Base-by-base conservation (phyloP, 2,888 invertebrate species). In the Tineola bisselliella region DNA sequence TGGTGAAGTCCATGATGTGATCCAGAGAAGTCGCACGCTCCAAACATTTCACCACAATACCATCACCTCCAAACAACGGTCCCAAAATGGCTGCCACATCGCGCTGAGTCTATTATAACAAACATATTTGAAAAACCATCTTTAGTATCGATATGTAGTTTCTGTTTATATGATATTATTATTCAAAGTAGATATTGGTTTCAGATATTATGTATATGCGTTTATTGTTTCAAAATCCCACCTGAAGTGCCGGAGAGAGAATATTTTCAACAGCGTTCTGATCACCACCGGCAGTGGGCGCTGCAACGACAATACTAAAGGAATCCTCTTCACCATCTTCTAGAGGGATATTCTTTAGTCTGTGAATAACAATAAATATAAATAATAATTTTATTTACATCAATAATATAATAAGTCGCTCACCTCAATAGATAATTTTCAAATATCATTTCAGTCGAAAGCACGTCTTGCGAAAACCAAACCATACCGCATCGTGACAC, bases 401-500 rank as follows among this genome's bases (percentile, higher is more conserved):
- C 25, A 25, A 6, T 38, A 6, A 38, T 6, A 38, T 6, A 38
- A 10, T 2, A 38, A 6, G 10, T 6, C 10, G 25, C 2, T 62
- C 71, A 87, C 87, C 87, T 80, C 67, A 93, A 86, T 71, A 99
- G 88, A 81, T 96, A 99, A 82, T 99, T 96, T 73, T 99, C 98
- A 81, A 98, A 98, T 69, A 99, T 94, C 99, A 99, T 99, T 81
- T 99, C 99, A 0, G 97, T 96, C 0, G 97, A 95, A 6, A 99
- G 91, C 0, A 99, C 98, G 79, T 99, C 99, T 78, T 99, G 99
- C 10, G 97, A 98, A 91, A 99, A 99, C 99, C 99, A 99, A 52
- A 99, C 98, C 99, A 99, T 99, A 66, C 99, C 99, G 78, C 99
- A 99, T 80, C 99, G 96, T 5, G 98, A 98, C 0, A 99, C 99